Evolutionary conservation across 2,113 vertebrate genomes (phyloP).

Genomic region (Acinonyx jubatus): DNA sequence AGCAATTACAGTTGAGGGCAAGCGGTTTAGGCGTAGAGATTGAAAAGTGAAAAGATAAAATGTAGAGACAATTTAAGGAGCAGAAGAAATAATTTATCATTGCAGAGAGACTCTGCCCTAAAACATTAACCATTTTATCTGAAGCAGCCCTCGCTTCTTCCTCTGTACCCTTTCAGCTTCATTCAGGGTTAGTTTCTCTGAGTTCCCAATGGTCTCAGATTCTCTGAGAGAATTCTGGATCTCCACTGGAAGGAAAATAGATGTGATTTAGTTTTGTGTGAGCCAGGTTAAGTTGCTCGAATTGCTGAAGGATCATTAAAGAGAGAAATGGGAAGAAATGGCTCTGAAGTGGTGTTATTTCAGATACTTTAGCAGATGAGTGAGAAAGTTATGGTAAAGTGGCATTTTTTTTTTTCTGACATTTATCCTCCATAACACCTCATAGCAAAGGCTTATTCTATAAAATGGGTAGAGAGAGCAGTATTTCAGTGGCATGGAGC

Average conservation of each 20-base stretch:
- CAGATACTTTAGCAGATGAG: accelerated
- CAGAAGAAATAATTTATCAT: conserved; percentile 26
- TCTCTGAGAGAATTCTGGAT: not conserved
- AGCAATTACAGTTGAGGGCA: conserved; percentile 50
- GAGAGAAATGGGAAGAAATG: not conserved
- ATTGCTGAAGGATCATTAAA: not conserved
- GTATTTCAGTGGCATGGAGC: not conserved
- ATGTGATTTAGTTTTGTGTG: not conserved
- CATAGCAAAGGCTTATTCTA: not conserved
- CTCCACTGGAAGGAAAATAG: not conserved
- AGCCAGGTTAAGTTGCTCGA: not conserved
- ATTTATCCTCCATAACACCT: not conserved
- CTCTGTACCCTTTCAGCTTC: not conserved
- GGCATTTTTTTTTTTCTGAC: not conserved
- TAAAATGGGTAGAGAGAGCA: too few species aligned
- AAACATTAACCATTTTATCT: not conserved
- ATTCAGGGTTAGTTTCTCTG: not conserved
- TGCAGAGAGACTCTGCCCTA: not conserved
- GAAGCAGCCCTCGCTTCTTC: not conserved
- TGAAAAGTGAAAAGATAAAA: conserved; percentile 42
- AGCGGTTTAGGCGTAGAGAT: conserved; percentile 15
- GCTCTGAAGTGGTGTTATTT: not conserved
- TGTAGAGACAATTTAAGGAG: not conserved
- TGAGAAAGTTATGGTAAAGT: not conserved
- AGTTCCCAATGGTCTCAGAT: not conserved